Base-by-base conservation (phyloP, 35 echinoderm and acorn worm genomes). In the Diadema setosum region DNA sequence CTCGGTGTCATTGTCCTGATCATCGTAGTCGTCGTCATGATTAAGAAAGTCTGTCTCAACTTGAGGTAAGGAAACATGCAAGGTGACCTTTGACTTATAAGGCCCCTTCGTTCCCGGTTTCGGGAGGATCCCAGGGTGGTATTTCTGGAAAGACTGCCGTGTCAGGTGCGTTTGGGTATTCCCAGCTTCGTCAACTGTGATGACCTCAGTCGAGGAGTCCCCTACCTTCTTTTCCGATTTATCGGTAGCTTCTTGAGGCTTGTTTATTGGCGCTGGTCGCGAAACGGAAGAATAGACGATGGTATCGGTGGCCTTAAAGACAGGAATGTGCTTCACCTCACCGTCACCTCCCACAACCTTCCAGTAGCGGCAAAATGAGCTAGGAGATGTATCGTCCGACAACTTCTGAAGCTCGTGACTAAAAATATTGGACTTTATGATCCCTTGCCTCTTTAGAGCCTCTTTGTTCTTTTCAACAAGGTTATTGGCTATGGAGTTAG, bases 21-120 rank as follows among this genome's bases (percentile, higher is more conserved):
- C 7, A 46, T 23, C 39, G 18, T 12, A 6, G 43, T 65, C 59
- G 25, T 56, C 17, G 63, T 60, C 34, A 21, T 87, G 61, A 29
- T 36, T 30, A 39, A 48, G 11, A 4, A 76, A 43, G 37, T 87
- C 85, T 17, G 30, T 34, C 63, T 75, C 65, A 21, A 87, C 39
- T 23, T 56, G 39, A 12, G 85, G 85, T 43, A 87, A 33, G 37
- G 85, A 87, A 24, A 87, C 63, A 40, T 87, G 32, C 8, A 87
- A 42, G 25, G n/a, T 73, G 0, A 75, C 63, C 44, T 70, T 70
- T 23, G 60, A 46, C 29, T 34, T 67, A 39, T 46, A 55, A 3
- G 42, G 59, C 5, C 45, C 60, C 43, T 27, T 70, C 85, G 42
- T 86, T 32, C 42, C 60, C 15, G 61, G 84, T 69, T 0, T 70